Percentiles rank a stretch among this genome's conserved stretches.
Evolutionary conservation across 64 coral and sea anemone species (phyloP).

Genomic region (Porites australiensis): DNA sequence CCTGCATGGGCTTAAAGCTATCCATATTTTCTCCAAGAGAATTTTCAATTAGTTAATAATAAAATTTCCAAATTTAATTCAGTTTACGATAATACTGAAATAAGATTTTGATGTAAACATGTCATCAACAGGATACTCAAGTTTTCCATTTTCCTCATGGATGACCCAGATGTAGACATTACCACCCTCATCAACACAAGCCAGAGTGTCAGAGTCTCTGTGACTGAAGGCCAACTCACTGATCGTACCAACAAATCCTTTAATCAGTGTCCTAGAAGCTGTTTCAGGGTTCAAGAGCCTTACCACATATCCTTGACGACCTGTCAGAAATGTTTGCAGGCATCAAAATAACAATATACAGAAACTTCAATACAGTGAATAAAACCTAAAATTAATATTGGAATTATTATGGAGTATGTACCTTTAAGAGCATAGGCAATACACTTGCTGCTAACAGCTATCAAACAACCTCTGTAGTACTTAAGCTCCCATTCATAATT

Average conservation of each 20-base stretch:
- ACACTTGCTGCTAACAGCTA: conserved; percentile 86
- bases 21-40: too few species aligned
- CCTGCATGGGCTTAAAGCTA: too few species aligned
- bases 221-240: conserved; percentile 94
- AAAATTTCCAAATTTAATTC: not conserved
- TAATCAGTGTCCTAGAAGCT: conserved; percentile 84
- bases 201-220: conserved; percentile 83
- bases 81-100: too few species aligned
- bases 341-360: not conserved
- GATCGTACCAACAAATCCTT: conserved; percentile 86
- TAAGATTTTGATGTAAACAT: not conserved
- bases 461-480: conserved; percentile 93
- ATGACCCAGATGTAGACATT: conserved; percentile 93
- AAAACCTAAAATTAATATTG: too few species aligned
- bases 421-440: conserved; percentile 98
- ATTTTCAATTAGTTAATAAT: too few species aligned
- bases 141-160: conserved; percentile 77
- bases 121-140: conserved; percentile 76
- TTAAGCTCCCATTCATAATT: conserved; percentile 99
- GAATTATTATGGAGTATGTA: not conserved
- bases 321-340: conserved; percentile 27
- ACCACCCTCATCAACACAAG: conserved; percentile 95
- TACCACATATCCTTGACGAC: conserved; percentile 83
- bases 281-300: conserved; percentile 86
- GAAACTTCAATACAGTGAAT: too few species aligned